A percentile compares a stretch with the other conserved stretches of the same genome.
Evolutionary conservation across 2,113 vertebrate species (phyloP).

Genomic region (Spheniscus mendiculus): DNA sequence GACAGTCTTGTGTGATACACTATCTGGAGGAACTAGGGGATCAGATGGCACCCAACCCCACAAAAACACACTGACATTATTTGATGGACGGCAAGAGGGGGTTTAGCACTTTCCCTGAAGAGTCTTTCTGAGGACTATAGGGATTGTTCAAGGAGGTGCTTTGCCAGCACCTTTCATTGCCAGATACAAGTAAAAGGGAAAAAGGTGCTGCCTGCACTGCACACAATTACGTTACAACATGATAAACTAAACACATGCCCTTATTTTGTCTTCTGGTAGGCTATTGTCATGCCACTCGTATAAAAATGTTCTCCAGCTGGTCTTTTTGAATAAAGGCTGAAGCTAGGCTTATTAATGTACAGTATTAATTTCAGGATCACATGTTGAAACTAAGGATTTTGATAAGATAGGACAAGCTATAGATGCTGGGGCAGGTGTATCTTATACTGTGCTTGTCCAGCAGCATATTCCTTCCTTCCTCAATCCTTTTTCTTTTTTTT

Average conservation of each 20-base stretch:
- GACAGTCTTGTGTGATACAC: conserved; percentile 19
- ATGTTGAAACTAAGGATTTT: conserved; percentile 63
- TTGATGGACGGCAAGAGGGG: conserved; percentile 48
- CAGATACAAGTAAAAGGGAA: conserved; percentile 31
- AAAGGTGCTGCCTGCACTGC: conserved; percentile 32
- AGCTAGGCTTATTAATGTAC: conserved; percentile 53
- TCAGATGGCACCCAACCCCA: conserved; percentile 37
- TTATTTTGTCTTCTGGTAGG: conserved; percentile 20
- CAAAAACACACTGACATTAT: conserved; percentile 8
- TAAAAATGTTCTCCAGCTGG: conserved; percentile 48
- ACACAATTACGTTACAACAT: not conserved
- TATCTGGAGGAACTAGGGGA: conserved; percentile 45
- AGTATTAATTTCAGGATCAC: conserved; percentile 66
- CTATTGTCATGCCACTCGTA: not conserved
- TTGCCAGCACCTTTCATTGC: conserved; percentile 50
- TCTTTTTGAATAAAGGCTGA: conserved; percentile 41
- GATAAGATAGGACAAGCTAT: conserved; percentile 49
- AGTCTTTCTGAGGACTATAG: conserved; percentile 56
- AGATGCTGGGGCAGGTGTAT: conserved; percentile 61
- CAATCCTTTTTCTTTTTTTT: not conserved
- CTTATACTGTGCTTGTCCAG: conserved; percentile 64
- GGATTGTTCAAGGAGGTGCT: conserved; percentile 40
- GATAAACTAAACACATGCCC: not conserved
- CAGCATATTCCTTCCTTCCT: conserved; percentile 45
- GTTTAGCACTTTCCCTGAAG: conserved; percentile 24